Conservation (phyloP, 2,797 vertebrate genomes). For the Lithobates sylvaticus region DNA sequence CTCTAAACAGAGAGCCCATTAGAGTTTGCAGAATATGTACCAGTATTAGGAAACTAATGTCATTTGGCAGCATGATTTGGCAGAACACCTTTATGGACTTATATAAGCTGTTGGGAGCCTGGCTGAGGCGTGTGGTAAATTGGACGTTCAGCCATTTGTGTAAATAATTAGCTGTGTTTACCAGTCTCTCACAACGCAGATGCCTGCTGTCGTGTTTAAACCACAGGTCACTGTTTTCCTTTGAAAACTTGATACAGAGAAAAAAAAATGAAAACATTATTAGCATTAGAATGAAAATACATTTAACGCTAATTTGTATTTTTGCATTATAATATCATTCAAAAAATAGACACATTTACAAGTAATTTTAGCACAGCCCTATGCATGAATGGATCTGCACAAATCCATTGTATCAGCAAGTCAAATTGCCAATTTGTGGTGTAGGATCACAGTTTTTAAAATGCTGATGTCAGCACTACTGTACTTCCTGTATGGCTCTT, state of each 20-base stretch:
- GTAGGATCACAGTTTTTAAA: no score
- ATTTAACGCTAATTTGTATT: neutral
- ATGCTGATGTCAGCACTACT: no score
- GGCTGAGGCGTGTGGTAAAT: constrained; percentile 27
- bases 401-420: neutral
- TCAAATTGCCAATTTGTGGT: no score
- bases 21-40: constrained; percentile 22
- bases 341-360: neutral
- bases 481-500: no score
- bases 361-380: neutral
- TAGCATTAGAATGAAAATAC: neutral
- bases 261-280: neutral
- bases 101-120: constrained; percentile 25
- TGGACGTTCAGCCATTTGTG: constrained; percentile 50
- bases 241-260: constrained; percentile 3
- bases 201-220: constrained; percentile 38
- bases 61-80: constrained; percentile 42
- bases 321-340: neutral
- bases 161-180: constrained; percentile 55
- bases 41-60: constrained; percentile 35
- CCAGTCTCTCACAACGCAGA: constrained; percentile 31
- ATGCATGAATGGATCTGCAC: neutral
- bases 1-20: constrained; percentile 27
- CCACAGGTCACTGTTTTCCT: constrained; percentile 29
- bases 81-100: constrained; percentile 15